Percentiles rank a stretch among this genome's conserved stretches.
phyloP scores from a whole-genome alignment of 2,888 invertebrate species.

The Anthophora plumipes region DNA sequence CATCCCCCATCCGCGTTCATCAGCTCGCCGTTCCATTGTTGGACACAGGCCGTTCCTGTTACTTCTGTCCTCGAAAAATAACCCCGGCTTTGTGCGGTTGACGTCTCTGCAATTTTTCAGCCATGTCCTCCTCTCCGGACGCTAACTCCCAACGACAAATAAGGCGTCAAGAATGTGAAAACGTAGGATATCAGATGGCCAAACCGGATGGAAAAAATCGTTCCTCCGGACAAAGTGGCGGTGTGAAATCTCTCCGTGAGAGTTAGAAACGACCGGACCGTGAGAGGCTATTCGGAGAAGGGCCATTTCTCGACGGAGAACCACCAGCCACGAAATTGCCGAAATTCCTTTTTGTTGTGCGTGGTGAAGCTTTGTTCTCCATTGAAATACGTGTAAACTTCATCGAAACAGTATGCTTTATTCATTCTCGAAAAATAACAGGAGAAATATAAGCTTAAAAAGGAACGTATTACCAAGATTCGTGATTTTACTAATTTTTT shows the following conservation, averaged over 20 bases:
- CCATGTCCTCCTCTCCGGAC: neutral
- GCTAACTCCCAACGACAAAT: slow-evolving; percentile 32
- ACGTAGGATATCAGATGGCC: neutral
- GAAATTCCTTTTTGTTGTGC: neutral
- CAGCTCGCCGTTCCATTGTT: slow-evolving; percentile 12
- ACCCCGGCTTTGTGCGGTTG: slow-evolving; percentile 50
- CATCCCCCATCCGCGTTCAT: too few species aligned
- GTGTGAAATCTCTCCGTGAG: neutral
- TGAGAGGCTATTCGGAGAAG: neutral
- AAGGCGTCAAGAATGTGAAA: slow-evolving; percentile 24
- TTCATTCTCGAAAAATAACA: neutral
- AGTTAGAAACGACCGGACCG: neutral
- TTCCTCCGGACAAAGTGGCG: neutral
- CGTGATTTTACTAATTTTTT: too few species aligned
- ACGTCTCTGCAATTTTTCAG: slow-evolving; percentile 54
- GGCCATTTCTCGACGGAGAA: neutral
- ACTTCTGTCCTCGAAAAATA: slow-evolving; percentile 45
- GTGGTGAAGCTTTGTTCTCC: neutral
- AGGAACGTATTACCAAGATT: too few species aligned
- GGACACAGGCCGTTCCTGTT: slow-evolving; percentile 43
- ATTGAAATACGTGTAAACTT: neutral
- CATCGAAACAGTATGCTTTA: neutral
- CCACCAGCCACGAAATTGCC: neutral
- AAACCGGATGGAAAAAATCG: neutral
- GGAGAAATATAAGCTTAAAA: neutral